Evolutionary conservation across 2,113 vertebrate genomes (phyloP), one percentile per base, ranked within the genome.

Genomic region (Myocastor coypus): DNA sequence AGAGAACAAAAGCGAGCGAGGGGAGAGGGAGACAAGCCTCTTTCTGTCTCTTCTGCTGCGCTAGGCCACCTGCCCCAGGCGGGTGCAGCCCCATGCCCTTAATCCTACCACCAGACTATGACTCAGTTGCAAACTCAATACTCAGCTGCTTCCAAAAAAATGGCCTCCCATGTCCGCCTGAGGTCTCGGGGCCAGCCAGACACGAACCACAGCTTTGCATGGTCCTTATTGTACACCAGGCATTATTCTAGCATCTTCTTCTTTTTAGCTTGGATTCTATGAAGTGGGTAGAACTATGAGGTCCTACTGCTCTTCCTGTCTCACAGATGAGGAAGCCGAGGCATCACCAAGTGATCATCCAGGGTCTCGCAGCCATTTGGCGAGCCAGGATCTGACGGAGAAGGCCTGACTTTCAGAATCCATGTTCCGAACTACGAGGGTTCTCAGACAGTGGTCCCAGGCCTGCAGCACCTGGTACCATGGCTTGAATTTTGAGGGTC

Each of bases 401-500:
- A n/a, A 7, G 4, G 10, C 26, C 42, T 40, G 63, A 69, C 32
- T 78, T 94, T 81, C 63, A 42, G 63, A 50, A 3, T 81, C 24
- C 5, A 0, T 52, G 46, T 64, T 90, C 37, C 37, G 69, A 32
- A 34, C 24, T 14, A 24, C 10, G 34, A 6, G 34, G 17, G 32
- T 55, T 55, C 37, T 64, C 77, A 24, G 66, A 42, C 11, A n/a
- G 37, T 17, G 46, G 81, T n/a, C 37, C 91, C 61, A 55, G 52
- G 14, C 42, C 0, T 0, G 26, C 19, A 88, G 42, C 11, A 32
- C 14, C 8, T 7, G 34, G 40, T 30, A 3, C 14, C 80, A 0
- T n/a, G 30, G n/a, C 46, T 77, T 89, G n/a, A 77, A 46, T 42
- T 11, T 9, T 24, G 69, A 61, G n/a, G 22, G 26, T 22, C 10